These are phyloP conservation scores for Hemiscyllium ocellatum DNA, from an alignment of 2,113 vertebrate species.

Conservation along the genomic window DNA sequence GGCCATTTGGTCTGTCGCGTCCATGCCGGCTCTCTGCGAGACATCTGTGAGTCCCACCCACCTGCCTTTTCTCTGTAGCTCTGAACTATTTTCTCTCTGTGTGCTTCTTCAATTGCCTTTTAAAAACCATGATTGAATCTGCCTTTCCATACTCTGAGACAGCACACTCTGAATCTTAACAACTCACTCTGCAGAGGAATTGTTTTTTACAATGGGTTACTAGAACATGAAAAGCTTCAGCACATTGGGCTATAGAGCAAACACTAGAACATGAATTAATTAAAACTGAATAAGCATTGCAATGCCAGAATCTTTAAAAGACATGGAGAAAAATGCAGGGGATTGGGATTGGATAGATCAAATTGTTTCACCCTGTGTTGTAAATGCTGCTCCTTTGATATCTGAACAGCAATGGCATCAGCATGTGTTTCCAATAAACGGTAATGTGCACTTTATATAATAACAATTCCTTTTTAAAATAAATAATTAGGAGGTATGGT, in stretches of 20 bases:
- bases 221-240: not conserved
- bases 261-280: not conserved
- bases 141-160: not conserved
- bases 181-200: not conserved
- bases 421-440: not conserved
- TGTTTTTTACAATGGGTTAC: not conserved
- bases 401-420: not conserved
- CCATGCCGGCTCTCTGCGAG: not conserved
- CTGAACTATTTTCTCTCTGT: not conserved
- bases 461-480: not conserved
- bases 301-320: not conserved
- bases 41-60: not conserved
- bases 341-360: not conserved
- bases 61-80: not conserved
- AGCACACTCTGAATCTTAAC: not conserved
- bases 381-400: not conserved
- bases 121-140: not conserved
- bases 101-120: not conserved
- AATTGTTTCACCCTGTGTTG: not conserved
- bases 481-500: too few species aligned
- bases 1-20: not conserved
- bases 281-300: not conserved
- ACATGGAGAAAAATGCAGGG: not conserved
- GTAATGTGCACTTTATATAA: not conserved
- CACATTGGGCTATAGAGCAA: not conserved